phyloP scores from a whole-genome alignment of 2,797 vertebrate species.

The Diceros bicornis region DNA sequence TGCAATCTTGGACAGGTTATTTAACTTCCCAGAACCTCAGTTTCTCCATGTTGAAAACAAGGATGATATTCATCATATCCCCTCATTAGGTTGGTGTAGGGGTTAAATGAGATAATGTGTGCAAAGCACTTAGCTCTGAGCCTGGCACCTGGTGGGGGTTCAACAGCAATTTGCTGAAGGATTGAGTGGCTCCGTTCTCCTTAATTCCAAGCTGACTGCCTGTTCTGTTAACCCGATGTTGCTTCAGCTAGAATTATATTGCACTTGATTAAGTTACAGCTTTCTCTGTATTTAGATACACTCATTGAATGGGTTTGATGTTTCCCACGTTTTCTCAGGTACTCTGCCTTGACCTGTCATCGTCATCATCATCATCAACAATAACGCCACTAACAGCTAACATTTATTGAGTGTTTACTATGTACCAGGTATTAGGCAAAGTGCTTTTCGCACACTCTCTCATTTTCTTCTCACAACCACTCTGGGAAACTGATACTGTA shows the following conservation, averaged over 20 bases:
- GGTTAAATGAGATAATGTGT: background rate
- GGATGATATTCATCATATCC: background rate
- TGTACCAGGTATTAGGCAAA: background rate
- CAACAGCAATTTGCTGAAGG: background rate
- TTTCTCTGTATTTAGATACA: background rate
- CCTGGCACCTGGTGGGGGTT: background rate
- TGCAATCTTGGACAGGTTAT: background rate
- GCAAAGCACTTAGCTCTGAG: background rate
- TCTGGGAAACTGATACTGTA: background rate
- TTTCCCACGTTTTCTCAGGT: background rate
- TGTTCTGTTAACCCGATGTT: background rate
- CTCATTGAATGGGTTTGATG: background rate
- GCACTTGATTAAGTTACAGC: background rate
- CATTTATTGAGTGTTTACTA: background rate
- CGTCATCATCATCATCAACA: background rate
- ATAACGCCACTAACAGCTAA: background rate
- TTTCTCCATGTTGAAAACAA: constrained; percentile 17
- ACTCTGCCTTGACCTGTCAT: background rate
- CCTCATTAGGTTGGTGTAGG: background rate
- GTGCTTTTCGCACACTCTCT: background rate
- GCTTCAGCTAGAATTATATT: background rate
- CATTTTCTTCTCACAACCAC: background rate
- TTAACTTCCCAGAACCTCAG: background rate
- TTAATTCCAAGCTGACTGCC: background rate
- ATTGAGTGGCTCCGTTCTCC: background rate